A percentile compares a stretch with the other conserved stretches of the same genome.
phyloP scores from a whole-genome alignment of 1,140 invertebrate species.

The Cydia pomonella region DNA sequence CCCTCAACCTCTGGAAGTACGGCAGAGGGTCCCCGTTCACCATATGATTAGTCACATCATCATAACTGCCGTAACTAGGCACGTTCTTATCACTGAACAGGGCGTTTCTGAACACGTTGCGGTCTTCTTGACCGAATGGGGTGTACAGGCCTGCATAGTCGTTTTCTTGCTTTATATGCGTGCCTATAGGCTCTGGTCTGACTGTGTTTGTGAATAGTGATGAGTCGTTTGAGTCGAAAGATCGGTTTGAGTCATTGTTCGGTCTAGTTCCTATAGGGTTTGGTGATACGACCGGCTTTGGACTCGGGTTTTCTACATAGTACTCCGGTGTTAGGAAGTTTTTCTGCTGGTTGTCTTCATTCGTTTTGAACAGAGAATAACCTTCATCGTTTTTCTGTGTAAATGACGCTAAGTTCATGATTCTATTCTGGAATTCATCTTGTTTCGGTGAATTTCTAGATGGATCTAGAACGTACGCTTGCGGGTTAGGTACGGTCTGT shows the following conservation, averaged over 20 bases:
- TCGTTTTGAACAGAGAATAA: constrained; percentile 69
- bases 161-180: constrained; percentile 57
- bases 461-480: constrained; percentile 42
- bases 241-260: constrained; percentile 42
- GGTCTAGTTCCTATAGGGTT: constrained; percentile 69
- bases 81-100: constrained; percentile 63
- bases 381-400: constrained; percentile 73
- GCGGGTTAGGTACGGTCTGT: constrained; percentile 26
- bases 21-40: constrained; percentile 68
- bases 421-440: constrained; percentile 61
- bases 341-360: constrained; percentile 57
- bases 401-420: constrained; percentile 69
- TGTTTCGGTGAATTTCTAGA: constrained; percentile 50
- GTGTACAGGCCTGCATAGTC: constrained; percentile 64
- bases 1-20: constrained; percentile 80
- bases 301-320: constrained; percentile 48
- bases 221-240: constrained; percentile 50
- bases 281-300: constrained; percentile 60
- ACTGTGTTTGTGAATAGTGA: constrained; percentile 62
- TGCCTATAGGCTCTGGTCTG: constrained; percentile 72
- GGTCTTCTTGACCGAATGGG: constrained; percentile 71
- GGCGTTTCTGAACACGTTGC: constrained; percentile 70
- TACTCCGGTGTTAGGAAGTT: constrained; percentile 62
- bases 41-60: constrained; percentile 40
- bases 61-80: constrained; percentile 39